Conservation (phyloP, 2,113 vertebrate genomes). For the Smithornis capensis region DNA sequence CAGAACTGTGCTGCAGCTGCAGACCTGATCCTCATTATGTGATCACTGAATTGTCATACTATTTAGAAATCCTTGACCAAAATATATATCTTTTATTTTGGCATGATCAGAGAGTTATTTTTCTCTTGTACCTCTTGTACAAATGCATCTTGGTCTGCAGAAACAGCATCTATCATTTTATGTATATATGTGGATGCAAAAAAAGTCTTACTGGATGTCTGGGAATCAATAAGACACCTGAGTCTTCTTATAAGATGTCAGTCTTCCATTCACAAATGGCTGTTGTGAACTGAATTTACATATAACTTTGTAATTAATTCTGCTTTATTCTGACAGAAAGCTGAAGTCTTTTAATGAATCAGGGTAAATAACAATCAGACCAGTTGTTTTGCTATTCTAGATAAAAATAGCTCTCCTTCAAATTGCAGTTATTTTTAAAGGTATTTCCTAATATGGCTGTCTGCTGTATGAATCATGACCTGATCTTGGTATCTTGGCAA, state of each 20-base stretch:
- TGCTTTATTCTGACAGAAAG: not conserved
- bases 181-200: not conserved
- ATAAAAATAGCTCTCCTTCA: not conserved
- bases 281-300: not conserved
- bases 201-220: not conserved
- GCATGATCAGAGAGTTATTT: not conserved
- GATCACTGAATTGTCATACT: not conserved
- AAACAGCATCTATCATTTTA: not conserved
- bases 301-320: not conserved
- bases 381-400: not conserved
- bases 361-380: not conserved
- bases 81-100: not conserved
- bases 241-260: not conserved
- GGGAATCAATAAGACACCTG: not conserved
- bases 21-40: not conserved
- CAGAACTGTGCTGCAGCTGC: not conserved
- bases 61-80: not conserved
- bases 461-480: not conserved
- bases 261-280: not conserved
- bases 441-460: not conserved
- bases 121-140: not conserved
- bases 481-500: conserved; percentile 38
- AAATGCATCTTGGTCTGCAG: not conserved
- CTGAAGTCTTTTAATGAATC: not conserved
- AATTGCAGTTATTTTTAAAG: not conserved